Base-by-base conservation (phyloP, 1,140 invertebrate genomes). In the Pseudomyrmex cubaensis region DNA sequence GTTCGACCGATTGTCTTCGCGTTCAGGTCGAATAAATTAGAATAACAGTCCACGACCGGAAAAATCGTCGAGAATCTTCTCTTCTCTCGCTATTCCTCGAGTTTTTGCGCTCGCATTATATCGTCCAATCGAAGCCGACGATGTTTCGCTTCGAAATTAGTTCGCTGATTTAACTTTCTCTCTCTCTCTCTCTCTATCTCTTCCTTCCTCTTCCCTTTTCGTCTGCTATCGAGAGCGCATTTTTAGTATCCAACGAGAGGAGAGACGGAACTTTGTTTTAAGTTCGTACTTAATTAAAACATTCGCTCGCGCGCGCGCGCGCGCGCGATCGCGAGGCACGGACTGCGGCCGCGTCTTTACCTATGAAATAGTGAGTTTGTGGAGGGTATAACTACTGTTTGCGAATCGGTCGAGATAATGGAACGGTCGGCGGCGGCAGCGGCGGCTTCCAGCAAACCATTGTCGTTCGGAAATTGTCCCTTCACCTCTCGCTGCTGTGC, bases 211-310 rank as follows among this genome's bases (percentile, higher is more conserved):
- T 35, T 5, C 5, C 0, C 35, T 0, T 5, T 35, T 10, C 7
- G 25, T 57, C 66, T 48, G 66, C 10, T 80, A 80, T 80, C 76
- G 66, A 70, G 54, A 70, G 54, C 44, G 76, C 54, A 70, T 72
- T 78, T 78, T 78, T 78, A 70, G 44, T 48, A 78, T 70, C 64
- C 64, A 17, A 35, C 35, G 35, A 35, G 35, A 35, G 35, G 35
- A 35, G 35, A 44, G 54, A 78, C 54, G 44, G 15, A 80, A 80
- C 66, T 80, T 80, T 70, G 66, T 80, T 72, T 80, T 59, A 80
- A 80, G 76, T 80, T 70, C 76, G 63, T 59, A 72, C 66, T 70
- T 72, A 59, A 80, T 72, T 80, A 80, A 80, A 70, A 80, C 66
- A 80, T 72, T 59, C 54, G 52, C 50, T 35, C 5, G 35, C 35